Evolutionary conservation across 1,140 invertebrate species (phyloP), one percentile per base, ranked within the genome.

Genomic region (Psilanteris sp.): DNA sequence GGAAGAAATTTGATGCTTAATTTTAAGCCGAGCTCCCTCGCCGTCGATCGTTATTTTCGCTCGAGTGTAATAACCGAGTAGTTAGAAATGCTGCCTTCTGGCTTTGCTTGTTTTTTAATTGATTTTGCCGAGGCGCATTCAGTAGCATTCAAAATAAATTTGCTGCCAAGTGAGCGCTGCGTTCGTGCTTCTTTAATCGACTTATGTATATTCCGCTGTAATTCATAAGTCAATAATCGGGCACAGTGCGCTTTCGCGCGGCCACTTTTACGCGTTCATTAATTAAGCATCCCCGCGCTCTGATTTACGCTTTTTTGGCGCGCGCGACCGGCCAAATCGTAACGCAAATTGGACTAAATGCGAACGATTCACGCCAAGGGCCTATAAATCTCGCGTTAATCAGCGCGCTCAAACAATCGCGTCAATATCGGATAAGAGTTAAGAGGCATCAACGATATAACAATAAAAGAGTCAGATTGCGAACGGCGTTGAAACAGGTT

Each of bases 371-470:
- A 22, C 32, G 48, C 22, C 9, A 13, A 9, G 16, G 9, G 37
- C 18, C n/a, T 34, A 37, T 59, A 59, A 36, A 34, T 44, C 55
- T 32, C 36, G 41, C 41, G 24, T 55, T 75, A 67, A 75, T 62
- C 62, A 50, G 18, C 8, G 37, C 48, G 62, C 48, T 75, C 55
- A 68, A 68, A 75, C 46, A 64, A 68, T 57, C 44, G 29, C 26
- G 14, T 8, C 52, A 46, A 52, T 70, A 48, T 13, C 44, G 37
- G 31, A 71, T 66, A 71, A 71, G 72, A 61, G 74, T 62, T 50
- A 77, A 68, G 50, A 77, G 67, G 57, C 57, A 67, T 43, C 67
- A 50, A n/a, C n/a, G n/a, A 67, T 62, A 77, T 72, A 77, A 77
- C 61, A 77, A 68, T 67, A 62, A 77, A 62, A 61, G 61, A 68